Percentiles rank a stretch among this genome's conserved stretches.
Evolutionary conservation across 2,113 vertebrate genomes (phyloP).

Genomic region (Laticauda laticaudata): DNA sequence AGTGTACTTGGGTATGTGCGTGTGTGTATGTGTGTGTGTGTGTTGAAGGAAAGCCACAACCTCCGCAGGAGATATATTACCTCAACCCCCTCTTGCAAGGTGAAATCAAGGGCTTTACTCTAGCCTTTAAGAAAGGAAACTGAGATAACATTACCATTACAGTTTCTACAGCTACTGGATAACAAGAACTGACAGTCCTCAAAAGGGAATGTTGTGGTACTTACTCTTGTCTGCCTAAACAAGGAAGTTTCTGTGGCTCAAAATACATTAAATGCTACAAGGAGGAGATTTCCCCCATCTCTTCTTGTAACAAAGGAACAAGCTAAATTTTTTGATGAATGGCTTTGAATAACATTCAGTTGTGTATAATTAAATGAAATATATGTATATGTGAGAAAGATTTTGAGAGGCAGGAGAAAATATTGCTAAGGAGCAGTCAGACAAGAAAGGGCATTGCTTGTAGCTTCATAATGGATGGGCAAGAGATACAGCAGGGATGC

Average conservation of each 20-base stretch:
- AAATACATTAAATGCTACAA: background rate
- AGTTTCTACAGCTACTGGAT: slow-evolving; percentile 15
- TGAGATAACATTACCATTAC: slow-evolving; percentile 34
- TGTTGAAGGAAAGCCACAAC: background rate
- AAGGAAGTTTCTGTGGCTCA: background rate
- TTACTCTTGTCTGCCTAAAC: background rate
- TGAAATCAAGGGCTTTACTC: slow-evolving; percentile 40
- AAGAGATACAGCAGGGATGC: too few species aligned
- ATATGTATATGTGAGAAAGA: background rate
- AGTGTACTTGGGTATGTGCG: background rate
- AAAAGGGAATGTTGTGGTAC: slow-evolving; percentile 2
- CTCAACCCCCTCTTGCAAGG: slow-evolving; percentile 38
- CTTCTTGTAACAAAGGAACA: slow-evolving; percentile 15
- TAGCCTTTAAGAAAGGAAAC: background rate
- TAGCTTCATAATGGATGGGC: too few species aligned
- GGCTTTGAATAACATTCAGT: slow-evolving; percentile 13
- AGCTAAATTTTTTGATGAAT: background rate
- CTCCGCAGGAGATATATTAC: background rate
- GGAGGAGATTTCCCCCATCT: background rate
- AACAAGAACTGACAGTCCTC: background rate
- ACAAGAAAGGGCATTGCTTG: too few species aligned
- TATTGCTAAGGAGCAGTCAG: background rate
- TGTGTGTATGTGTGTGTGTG: background rate
- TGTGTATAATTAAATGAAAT: background rate
- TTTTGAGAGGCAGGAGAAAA: background rate